These are phyloP conservation scores for Drosophila quadrilineata DNA, from an alignment of 1,140 invertebrate species.

Conservation along the genomic window DNA sequence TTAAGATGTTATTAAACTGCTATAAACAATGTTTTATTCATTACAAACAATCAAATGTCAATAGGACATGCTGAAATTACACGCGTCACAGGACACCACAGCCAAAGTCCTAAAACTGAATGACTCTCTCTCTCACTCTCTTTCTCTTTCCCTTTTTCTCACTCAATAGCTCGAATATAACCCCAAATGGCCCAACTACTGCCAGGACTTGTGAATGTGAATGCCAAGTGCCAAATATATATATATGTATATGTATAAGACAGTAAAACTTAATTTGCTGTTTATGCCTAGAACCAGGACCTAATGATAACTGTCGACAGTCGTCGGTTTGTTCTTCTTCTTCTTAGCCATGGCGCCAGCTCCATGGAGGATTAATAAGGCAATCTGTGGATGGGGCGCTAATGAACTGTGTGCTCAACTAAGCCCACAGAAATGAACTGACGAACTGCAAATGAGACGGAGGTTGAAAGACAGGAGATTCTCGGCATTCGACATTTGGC, in stretches of 20 bases:
- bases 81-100: slow-evolving; percentile 25
- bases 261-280: slow-evolving; percentile 77
- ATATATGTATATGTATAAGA: slow-evolving; percentile 45
- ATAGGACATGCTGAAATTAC: slow-evolving; percentile 51
- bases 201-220: not conserved
- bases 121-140: not conserved
- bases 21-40: slow-evolving; percentile 51
- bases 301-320: slow-evolving; percentile 67
- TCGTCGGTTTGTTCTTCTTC: not conserved
- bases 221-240: slow-evolving; percentile 37
- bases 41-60: slow-evolving; percentile 74
- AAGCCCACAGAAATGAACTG: slow-evolving; percentile 64
- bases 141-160: not conserved
- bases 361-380: slow-evolving; percentile 68
- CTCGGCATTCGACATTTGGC: no score
- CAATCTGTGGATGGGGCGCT: slow-evolving; percentile 59
- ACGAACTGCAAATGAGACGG: slow-evolving; percentile 38
- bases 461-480: no score
- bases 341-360: slow-evolving; percentile 16
- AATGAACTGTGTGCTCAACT: slow-evolving; percentile 70
- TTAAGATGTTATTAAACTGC: slow-evolving; percentile 29
- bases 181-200: slow-evolving; percentile 11
- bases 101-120: not conserved
- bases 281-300: slow-evolving; percentile 63
- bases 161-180: slow-evolving; percentile 28